Conservation (phyloP, 1,140 invertebrate species). For the Armadillidium nasatum region DNA sequence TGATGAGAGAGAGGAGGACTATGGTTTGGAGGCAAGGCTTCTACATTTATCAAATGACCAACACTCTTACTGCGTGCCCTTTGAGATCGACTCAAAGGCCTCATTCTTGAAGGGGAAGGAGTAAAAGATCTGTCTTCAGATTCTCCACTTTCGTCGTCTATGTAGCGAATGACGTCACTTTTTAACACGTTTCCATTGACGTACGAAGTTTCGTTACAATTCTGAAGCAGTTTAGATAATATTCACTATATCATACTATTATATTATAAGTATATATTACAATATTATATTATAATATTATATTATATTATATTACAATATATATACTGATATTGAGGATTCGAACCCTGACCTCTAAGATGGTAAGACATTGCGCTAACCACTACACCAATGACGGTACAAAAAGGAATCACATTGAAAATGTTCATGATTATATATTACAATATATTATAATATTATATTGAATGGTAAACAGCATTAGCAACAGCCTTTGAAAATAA, state of each 20-base stretch:
- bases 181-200: conserved; percentile 21
- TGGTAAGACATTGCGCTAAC: no score
- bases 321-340: not conserved
- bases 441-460: not conserved
- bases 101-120: conserved; percentile 36
- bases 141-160: conserved; percentile 50
- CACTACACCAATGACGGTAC: no score
- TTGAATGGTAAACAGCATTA: no score
- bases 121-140: conserved; percentile 40
- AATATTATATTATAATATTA: not conserved
- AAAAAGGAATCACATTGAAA: no score
- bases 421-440: no score
- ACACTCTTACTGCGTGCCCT: conserved; percentile 68
- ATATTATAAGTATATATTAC: no score
- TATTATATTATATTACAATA: no score
- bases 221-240: not conserved
- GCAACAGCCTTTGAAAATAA: no score
- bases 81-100: not conserved
- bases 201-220: not conserved
- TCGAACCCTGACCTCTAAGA: no score
- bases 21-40: conserved; percentile 57
- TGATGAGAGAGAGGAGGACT: conserved; percentile 22
- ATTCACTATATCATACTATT: no score
- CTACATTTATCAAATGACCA: conserved; percentile 67
- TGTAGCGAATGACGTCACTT: conserved; percentile 50